phyloP scores from a whole-genome alignment of 2,797 vertebrate species.

The Astyanax mexicanus region DNA sequence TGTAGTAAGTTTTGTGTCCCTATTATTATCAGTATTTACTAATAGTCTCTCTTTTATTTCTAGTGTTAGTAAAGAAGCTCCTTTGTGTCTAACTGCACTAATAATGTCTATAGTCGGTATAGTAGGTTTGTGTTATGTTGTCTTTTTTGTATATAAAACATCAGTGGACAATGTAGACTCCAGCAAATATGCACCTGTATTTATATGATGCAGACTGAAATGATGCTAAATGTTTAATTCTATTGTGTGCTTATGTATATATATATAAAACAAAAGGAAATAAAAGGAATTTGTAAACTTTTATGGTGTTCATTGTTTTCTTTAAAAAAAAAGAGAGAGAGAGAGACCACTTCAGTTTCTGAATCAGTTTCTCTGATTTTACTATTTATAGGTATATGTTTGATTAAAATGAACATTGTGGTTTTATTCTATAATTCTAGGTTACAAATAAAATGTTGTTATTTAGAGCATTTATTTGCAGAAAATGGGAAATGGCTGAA shows the following conservation, averaged over 20 bases:
- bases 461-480: no score
- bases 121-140: neutral
- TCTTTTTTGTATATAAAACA: neutral
- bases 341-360: no score
- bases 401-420: no score
- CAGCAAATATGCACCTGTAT: neutral
- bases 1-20: neutral
- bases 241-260: no score
- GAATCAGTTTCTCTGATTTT: no score
- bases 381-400: no score
- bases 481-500: no score
- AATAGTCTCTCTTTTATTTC: neutral
- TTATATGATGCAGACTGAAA: conserved; percentile 7
- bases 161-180: neutral
- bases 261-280: no score
- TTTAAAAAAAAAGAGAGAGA: no score
- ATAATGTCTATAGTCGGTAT: neutral
- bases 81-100: neutral
- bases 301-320: no score
- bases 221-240: neutral
- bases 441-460: no score
- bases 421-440: no score
- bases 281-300: conserved; percentile 2
- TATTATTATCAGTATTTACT: neutral
- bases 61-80: neutral